Base-by-base conservation (phyloP, 1,140 invertebrate genomes). In the Drosophila quadrilineata region DNA sequence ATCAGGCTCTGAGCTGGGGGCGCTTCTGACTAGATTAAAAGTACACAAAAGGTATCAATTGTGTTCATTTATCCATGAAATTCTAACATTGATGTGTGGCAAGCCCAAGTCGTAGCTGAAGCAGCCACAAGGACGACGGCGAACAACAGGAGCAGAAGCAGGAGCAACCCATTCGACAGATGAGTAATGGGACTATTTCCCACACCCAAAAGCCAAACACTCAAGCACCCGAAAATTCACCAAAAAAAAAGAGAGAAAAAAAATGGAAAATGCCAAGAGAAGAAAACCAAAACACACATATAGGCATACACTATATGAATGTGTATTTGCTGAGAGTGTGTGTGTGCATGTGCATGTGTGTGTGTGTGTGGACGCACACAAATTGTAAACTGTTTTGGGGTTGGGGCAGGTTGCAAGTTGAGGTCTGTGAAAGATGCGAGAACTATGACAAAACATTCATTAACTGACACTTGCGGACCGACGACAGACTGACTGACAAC, bases 31-130 rank as follows among this genome's bases (percentile, higher is more conserved):
- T 58, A 70, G 66, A 72, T 72, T 72, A 72, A 72, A 72, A 72
- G 70, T 70, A 72, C 70, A 70, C 70, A 70, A 70, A 72, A 72
- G 53, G 66, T 72, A 72, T 72, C 70, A 72, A 72, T 72, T 70
- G 70, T 59, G 66, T 53, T 65, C 66, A 54, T 72, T 72, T 65
- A 70, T 59, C 66, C 67, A 72, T 72, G 53, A 72, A 70, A 72
- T 72, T 72, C 54, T 41, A 70, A 65, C 66, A 68, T 54, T 67
- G 52, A 64, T 64, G 54, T 50, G 49, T 12, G 46, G 38, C 53
- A 50, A 64, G 50, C 36, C 28, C n/a, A n/a, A n/a, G n/a, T n/a
- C n/a, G n/a, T n/a, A n/a, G n/a, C n/a, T n/a, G n/a, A n/a, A n/a
- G n/a, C n/a, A n/a, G n/a, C n/a, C n/a, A n/a, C n/a, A n/a, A n/a